Base-by-base conservation (phyloP, 1,140 invertebrate genomes). In the Drosophila setifemur region DNA sequence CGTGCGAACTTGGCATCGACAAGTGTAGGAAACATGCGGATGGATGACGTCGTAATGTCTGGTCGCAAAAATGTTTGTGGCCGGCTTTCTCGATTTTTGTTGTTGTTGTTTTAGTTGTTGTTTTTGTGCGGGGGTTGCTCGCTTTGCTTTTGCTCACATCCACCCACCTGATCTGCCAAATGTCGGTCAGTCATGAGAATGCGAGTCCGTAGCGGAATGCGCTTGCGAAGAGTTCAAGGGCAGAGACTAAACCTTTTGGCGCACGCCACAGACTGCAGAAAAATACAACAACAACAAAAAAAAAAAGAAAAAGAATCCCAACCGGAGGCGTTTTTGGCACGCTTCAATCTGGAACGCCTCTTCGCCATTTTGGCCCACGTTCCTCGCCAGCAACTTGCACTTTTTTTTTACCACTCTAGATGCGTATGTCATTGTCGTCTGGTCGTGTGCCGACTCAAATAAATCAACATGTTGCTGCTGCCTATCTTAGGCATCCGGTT, bases 391-490 rank as follows among this genome's bases (percentile, higher is more conserved):
- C 57, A 57, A 83, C 78, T 83, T 83, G 79, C 78, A 83, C 78
- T 83, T 83, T 82, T 82, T 69, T 50, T n/a, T n/a, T n/a, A n/a
- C 35, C 53, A 26, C 50, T 50, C 45, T 74, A 69, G 44, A 48
- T 66, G 47, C 54, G 53, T 52, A 75, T 79, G 76, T 81, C 72
- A 69, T 81, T 68, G 76, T 83, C 43, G 60, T 42, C 47, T 76
- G 73, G 77, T 77, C 78, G 79, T 78, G 78, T 74, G 74, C 79
- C 78, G 78, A 29, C 78, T 60, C 74, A 61, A 83, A 83, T 83
- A 85, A 83, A 83, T 82, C 78, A 83, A 63, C 73, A 66, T 66
- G 68, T 68, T 66, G 66, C 45, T 66, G 66, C 45, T 64, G 66
- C 73, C 40, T 39, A 79, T 85, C 81, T 54, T 21, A 54, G 69